Base-by-base conservation (phyloP, 2,888 invertebrate species). In the Pseudeuparius sepicola region DNA sequence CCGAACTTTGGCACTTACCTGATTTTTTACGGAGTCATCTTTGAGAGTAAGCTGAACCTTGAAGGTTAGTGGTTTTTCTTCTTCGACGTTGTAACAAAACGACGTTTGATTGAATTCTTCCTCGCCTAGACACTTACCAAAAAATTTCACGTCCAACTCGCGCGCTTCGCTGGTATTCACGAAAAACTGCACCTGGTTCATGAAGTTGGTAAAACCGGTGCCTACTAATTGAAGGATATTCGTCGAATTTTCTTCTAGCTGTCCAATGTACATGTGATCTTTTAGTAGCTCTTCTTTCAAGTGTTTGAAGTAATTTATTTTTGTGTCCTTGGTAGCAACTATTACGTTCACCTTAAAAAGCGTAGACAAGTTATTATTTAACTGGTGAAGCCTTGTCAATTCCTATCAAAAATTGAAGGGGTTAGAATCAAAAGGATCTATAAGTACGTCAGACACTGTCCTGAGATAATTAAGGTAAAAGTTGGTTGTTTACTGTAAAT, bases 221-320 rank as follows among this genome's bases (percentile, higher is more conserved):
- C 77, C 74, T 27, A 94, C 80, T 31, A 93, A 67, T 41, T 85
- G 75, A 33, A 93, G 69, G 37, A 94, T 83, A 57, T 93, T 93
- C 0, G 80, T 78, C 17, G 90, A 89, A 64, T 92, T 82, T 23
- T 74, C 72, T 44, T 79, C 78, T 15, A 93, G 60, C 40, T 75
- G 75, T 3, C 86, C 89, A 1, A 87, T 80, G 47, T 78, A 79
- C 1, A 85, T 78, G 41, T 82, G 73, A 47, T 75, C 74, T 37
- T 68, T 73, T 43, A 93, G 70, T 13, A 85, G 65, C 16, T 70
- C 63, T 33, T 75, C 29, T 4, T 42, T 74, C 24, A 92, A 64
- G 46, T 74, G 66, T 40, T 74, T 66, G 60, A 88, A 90, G 32
- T 80, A 75, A 4, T 60, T 53, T 5, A 73, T 68, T 24, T 78